Base-by-base conservation (phyloP, 2,888 invertebrate species). In the Andrena minutula region DNA sequence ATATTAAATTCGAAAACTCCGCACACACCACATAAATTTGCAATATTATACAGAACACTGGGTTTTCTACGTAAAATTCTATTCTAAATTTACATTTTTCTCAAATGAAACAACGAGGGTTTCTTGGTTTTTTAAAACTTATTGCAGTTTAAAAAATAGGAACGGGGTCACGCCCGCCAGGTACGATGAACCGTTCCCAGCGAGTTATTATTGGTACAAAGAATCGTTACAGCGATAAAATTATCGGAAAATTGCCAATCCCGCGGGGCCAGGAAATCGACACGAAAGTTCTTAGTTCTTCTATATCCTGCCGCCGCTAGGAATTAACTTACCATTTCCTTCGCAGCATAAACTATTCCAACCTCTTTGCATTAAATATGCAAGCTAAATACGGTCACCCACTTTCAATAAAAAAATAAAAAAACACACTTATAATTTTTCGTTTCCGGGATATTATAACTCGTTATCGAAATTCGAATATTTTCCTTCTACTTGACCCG, bases 211-310 rank as follows among this genome's bases (percentile, higher is more conserved):
- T 58, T 75, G 56, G 47, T 75, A 56, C 41, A 51, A 51, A 20
- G 53, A 73, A 73, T 60, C 47, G 68, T 65, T 66, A 28, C 32
- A 32, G 20, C 53, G 56, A 49, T 69, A 53, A 30, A 30, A 76
- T 76, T 76, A 75, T 65, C 71, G 56, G 70, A 61, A 66, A 80
- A 75, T 75, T 71, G 56, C 41, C 28, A 28, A 72, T 35, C 32
- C 32, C 47, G 30, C 26, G 23, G 65, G 66, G 30, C 41, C n/a
- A 56, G 20, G 49, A 58, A 12, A 75, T 66, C 60, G 60, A 61
- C 68, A 51, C 16, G 49, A 61, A 41, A 16, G 35, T 61, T 68
- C 28, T 68, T 69, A 63, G 68, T 66, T 20, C 32, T 10, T 32
- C 20, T 58, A 60, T 47, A 58, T 56, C 47, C 65, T 2, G 30